Evolutionary conservation across 2,888 invertebrate genomes (phyloP).

Genomic region (Lobophora halterata): DNA sequence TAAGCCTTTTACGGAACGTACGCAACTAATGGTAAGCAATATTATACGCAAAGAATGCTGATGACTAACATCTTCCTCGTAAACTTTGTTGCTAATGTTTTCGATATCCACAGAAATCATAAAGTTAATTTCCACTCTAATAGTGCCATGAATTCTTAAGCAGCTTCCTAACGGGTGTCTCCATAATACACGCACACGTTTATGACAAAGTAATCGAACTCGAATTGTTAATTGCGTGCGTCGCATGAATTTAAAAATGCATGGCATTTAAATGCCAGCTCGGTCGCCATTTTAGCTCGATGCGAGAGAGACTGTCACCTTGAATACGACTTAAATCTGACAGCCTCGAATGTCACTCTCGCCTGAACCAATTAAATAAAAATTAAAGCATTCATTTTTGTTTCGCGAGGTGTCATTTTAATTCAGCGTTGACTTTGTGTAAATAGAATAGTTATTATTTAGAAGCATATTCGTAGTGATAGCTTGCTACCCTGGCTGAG

Average conservation of each 20-base stretch:
- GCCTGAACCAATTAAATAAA: slow-evolving; percentile 66
- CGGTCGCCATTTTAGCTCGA: slow-evolving; percentile 74
- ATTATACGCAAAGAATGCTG: slow-evolving; percentile 26
- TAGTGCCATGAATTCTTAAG: slow-evolving; percentile 54
- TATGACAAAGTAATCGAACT: slow-evolving; percentile 75
- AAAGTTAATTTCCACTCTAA: slow-evolving; percentile 56
- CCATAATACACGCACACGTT: slow-evolving; percentile 54
- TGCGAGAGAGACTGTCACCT: slow-evolving; percentile 76
- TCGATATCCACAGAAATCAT: slow-evolving; percentile 56
- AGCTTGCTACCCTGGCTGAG: not conserved
- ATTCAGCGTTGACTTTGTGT: slow-evolving; percentile 3
- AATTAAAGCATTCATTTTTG: slow-evolving; percentile 54
- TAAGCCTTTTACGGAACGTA: slow-evolving; percentile 7
- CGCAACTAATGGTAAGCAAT: slow-evolving; percentile 17
- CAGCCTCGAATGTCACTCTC: slow-evolving; percentile 77
- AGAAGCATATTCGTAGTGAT: too few species aligned
- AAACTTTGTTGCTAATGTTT: slow-evolving; percentile 53
- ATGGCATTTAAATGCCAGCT: slow-evolving; percentile 80
- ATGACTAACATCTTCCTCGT: slow-evolving; percentile 47
- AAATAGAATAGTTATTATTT: too few species aligned
- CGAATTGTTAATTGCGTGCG: slow-evolving; percentile 74
- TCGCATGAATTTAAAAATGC: slow-evolving; percentile 76
- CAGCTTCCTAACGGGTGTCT: slow-evolving; percentile 59
- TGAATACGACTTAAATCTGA: slow-evolving; percentile 79
- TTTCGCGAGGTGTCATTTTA: not conserved